Conservation (phyloP, 1,140 invertebrate species). For the Pygmarrhopalites habei region DNA sequence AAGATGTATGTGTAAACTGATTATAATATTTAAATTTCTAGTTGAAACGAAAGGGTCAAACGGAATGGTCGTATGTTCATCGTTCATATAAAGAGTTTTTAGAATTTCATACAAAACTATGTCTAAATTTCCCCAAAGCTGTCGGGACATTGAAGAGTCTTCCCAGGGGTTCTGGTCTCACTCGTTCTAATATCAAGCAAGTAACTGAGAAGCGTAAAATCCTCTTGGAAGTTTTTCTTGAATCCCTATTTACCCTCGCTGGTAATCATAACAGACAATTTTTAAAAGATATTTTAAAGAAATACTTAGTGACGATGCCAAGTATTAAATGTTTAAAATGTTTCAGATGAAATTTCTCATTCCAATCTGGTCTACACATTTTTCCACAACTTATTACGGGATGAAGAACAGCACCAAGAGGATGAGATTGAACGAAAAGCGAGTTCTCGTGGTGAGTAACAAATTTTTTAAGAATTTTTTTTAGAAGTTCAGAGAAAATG, state of each 20-base stretch:
- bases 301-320: too few species aligned
- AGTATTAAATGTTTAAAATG: too few species aligned
- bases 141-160: conserved; percentile 43
- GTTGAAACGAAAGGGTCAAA: conserved; percentile 71
- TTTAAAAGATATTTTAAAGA: too few species aligned
- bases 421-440: conserved; percentile 14
- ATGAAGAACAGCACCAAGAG: conserved; percentile 54
- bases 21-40: too few species aligned
- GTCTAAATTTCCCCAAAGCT: conserved; percentile 81
- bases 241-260: conserved; percentile 76
- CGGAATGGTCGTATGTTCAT: conserved; percentile 77
- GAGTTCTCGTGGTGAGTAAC: conserved; percentile 7
- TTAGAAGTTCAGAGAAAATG: background rate
- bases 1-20: too few species aligned
- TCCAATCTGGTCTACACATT: conserved; percentile 96
- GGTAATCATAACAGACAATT: too few species aligned
- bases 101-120: conserved; percentile 91
- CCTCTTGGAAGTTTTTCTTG: conserved; percentile 80
- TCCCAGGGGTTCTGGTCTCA: conserved; percentile 70
- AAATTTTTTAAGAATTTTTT: background rate
- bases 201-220: conserved; percentile 82
- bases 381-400: conserved; percentile 88
- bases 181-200: conserved; percentile 85
- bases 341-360: conserved; percentile 88
- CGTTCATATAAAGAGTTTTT: conserved; percentile 93